phyloP scores from a whole-genome alignment of 2,797 vertebrate species.

The Arctocebus calabarensis region DNA sequence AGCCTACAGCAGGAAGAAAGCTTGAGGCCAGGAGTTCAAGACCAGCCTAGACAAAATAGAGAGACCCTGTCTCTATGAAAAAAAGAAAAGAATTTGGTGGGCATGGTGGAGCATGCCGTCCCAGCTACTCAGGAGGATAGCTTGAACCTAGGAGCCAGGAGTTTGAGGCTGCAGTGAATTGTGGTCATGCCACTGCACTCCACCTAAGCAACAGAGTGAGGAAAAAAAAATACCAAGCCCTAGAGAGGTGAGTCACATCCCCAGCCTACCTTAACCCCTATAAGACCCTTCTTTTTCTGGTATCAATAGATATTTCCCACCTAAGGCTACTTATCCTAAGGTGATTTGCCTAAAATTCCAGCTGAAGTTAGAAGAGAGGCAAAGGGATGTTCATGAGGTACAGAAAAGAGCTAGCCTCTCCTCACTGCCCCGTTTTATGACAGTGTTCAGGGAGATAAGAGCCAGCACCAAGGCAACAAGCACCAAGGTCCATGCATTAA shows the following conservation, averaged over 20 bases:
- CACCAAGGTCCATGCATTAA: neutral
- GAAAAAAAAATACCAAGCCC: neutral
- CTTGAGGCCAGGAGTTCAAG: no score
- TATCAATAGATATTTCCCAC: neutral
- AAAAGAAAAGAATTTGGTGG: no score
- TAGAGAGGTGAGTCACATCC: neutral
- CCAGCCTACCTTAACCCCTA: neutral
- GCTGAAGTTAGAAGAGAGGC: neutral
- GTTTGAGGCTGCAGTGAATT: neutral
- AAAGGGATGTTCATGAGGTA: neutral
- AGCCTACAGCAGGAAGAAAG: no score
- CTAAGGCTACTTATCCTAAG: neutral
- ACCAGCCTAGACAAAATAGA: no score
- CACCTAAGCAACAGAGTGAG: neutral
- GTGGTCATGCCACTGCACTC: neutral
- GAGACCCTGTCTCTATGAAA: no score
- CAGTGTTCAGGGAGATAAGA: neutral
- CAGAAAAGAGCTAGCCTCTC: neutral
- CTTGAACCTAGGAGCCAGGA: neutral
- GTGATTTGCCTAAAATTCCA: neutral
- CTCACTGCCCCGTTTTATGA: neutral
- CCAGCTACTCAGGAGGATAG: neutral
- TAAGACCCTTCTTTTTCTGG: neutral
- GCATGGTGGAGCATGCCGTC: no score
- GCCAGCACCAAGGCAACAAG: neutral